A percentile compares a stretch with the other conserved stretches of the same genome.
Evolutionary conservation across 2,797 vertebrate species (phyloP).

Genomic region (Nyctibius grandis): DNA sequence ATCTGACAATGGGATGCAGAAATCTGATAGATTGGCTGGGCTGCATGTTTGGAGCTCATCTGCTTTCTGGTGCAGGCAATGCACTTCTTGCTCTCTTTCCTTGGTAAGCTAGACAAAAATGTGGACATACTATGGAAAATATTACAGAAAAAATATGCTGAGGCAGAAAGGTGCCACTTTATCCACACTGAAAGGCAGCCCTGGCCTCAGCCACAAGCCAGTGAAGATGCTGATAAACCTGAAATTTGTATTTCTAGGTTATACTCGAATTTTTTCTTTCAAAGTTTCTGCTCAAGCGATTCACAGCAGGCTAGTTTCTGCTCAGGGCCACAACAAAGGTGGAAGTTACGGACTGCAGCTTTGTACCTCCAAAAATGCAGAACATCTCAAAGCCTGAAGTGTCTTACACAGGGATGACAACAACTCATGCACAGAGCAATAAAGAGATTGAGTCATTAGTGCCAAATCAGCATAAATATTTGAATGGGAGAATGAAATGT

Average conservation of each 20-base stretch:
- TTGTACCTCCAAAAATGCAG: background rate
- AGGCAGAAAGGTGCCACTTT: background rate
- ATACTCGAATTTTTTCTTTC: background rate
- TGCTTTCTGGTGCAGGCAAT: background rate
- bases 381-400: background rate
- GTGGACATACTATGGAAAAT: background rate
- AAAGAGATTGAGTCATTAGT: background rate
- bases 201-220: background rate
- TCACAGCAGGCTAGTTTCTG: background rate
- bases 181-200: background rate
- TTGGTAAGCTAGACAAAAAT: background rate
- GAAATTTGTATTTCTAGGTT: background rate
- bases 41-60: fast-evolving
- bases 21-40: background rate
- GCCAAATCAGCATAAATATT: background rate
- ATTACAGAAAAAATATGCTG: background rate
- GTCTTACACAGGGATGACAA: background rate
- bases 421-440: background rate
- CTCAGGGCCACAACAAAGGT: background rate
- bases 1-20: background rate
- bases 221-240: background rate
- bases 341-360: background rate
- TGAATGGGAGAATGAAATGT: constrained; percentile 1
- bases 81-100: background rate
- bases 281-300: background rate